Evolutionary conservation across 2,113 vertebrate genomes (phyloP).

Genomic region (Vidua chalybeata): DNA sequence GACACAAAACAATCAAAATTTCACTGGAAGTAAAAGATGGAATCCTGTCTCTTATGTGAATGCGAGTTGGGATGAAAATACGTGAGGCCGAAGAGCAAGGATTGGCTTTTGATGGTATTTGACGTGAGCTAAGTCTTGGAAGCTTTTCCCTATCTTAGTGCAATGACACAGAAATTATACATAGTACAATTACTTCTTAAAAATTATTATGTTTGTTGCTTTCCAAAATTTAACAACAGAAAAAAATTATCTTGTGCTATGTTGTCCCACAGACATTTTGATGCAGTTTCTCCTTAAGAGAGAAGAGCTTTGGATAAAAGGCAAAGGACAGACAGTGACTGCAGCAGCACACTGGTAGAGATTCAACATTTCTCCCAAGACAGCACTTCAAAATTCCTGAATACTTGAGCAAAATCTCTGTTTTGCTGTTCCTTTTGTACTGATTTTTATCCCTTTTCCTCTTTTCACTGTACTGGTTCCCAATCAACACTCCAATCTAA

Average conservation of each 20-base stretch:
- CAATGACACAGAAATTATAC: not conserved
- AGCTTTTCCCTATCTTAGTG: not conserved
- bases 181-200: not conserved
- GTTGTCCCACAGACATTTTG: not conserved
- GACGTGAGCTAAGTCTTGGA: accelerated
- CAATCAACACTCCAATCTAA: not conserved
- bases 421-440: not conserved
- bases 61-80: not conserved
- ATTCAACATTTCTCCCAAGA: not conserved
- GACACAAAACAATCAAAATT: not conserved
- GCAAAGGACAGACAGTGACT: accelerated
- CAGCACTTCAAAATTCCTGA: not conserved
- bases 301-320: not conserved
- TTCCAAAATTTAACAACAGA: not conserved
- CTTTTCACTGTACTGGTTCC: not conserved
- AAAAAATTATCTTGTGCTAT: accelerated
- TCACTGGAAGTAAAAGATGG: not conserved
- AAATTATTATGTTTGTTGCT: not conserved
- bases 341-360: not conserved
- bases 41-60: not conserved
- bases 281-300: not conserved
- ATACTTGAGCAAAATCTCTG: not conserved
- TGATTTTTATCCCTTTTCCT: not conserved
- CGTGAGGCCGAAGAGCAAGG: not conserved
- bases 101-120: not conserved